These are phyloP conservation scores for Ormyrus thymus DNA, from an alignment of 2,888 invertebrate species.

Conservation along the genomic window DNA sequence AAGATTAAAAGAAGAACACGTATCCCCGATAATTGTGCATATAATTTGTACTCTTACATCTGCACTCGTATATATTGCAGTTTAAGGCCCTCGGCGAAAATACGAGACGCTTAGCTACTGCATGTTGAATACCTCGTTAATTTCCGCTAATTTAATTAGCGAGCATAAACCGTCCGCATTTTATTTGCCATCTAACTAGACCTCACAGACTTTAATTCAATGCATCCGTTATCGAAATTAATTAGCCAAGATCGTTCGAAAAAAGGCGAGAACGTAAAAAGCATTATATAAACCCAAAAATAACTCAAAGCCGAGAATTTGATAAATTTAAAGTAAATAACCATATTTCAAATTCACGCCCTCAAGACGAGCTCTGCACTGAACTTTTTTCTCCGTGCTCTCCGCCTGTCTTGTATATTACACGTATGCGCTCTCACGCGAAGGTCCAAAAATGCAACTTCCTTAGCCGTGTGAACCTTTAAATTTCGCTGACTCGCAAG, in stretches of 20 bases:
- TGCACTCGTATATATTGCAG: background rate
- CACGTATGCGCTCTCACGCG: too few relatives aligned
- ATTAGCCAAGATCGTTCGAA: too few relatives aligned
- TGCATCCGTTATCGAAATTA: too few relatives aligned
- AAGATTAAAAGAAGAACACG: too few relatives aligned
- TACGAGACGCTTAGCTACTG: conserved; percentile 64
- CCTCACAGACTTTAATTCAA: too few relatives aligned
- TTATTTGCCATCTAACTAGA: conserved; percentile 51
- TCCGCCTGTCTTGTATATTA: conserved; percentile 12
- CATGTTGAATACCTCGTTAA: conserved; percentile 69
- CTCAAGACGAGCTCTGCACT: too few relatives aligned
- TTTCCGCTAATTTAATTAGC: conserved; percentile 74
- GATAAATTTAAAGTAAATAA: too few relatives aligned
- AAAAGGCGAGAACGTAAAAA: too few relatives aligned
- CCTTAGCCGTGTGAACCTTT: conserved; percentile 14
- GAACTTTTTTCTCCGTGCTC: background rate
- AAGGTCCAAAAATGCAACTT: background rate
- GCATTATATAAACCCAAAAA: too few relatives aligned
- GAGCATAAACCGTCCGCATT: conserved; percentile 60
- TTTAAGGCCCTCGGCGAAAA: conserved; percentile 12
- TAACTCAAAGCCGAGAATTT: too few relatives aligned
- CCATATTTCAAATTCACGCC: too few relatives aligned
- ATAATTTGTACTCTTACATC: conserved; percentile 16
- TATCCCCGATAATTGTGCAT: conserved; percentile 16
- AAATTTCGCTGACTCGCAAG: conserved; percentile 36